Percentiles rank a stretch among this genome's conserved stretches.
These are phyloP conservation scores for Dreissena rostriformis DNA, from an alignment of 1,140 invertebrate genomes.

Conservation along the genomic window DNA sequence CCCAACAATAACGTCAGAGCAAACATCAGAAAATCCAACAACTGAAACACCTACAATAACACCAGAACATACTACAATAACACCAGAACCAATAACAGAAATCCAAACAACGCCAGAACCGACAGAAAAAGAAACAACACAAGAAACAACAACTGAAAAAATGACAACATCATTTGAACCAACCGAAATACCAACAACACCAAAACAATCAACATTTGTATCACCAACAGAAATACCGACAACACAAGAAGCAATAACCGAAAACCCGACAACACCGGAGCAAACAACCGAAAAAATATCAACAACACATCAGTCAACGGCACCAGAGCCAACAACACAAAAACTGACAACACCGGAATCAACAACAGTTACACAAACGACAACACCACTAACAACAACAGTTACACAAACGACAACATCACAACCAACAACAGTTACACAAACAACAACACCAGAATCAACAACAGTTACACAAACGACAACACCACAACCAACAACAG, in stretches of 20 bases:
- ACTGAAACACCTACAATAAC: conserved; percentile 2
- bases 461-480: background rate
- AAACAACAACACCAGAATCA: background rate
- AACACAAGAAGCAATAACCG: background rate
- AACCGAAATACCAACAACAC: background rate
- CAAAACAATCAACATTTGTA: no score
- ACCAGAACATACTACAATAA: no score
- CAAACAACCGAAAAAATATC: background rate
- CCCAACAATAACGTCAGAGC: background rate
- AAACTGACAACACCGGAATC: background rate
- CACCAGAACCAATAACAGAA: no score
- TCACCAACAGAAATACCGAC: conserved; percentile 6
- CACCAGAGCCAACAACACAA: background rate
- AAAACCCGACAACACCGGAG: background rate
- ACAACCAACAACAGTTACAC: background rate
- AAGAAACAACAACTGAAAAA: background rate
- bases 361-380: background rate
- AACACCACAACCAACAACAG: background rate
- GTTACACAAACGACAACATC: background rate
- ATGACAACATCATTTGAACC: no score
- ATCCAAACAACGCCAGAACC: background rate
- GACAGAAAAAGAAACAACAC: background rate
- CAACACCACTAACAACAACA: background rate
- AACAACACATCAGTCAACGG: background rate
- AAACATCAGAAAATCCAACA: background rate